These are phyloP conservation scores for Scaptomyza reducta DNA, from an alignment of 2,888 invertebrate genomes.

Conservation along the genomic window DNA sequence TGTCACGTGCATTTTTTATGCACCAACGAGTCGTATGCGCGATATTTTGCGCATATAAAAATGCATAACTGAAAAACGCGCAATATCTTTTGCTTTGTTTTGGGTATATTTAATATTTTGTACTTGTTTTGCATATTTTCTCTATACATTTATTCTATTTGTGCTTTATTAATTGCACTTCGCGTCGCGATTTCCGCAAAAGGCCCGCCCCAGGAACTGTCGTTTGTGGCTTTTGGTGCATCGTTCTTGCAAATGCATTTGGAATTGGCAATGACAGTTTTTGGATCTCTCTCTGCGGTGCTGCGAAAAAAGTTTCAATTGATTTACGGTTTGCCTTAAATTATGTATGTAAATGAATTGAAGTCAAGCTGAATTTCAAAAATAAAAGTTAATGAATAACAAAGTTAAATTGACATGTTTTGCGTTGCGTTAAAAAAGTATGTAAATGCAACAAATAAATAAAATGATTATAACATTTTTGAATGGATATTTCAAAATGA, in stretches of 20 bases:
- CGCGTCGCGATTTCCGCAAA: conserved; percentile 10
- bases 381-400: background rate
- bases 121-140: conserved; percentile 14
- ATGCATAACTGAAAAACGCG: conserved; percentile 23
- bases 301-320: conserved; percentile 23
- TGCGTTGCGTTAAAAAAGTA: background rate
- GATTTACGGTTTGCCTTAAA: conserved; percentile 24
- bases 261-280: conserved; percentile 16
- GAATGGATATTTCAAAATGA: too few relatives aligned
- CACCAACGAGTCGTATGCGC: conserved; percentile 67
- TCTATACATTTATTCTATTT: conserved; percentile 22
- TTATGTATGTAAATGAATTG: conserved; percentile 8
- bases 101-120: conserved; percentile 34
- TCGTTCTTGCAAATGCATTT: conserved; percentile 19
- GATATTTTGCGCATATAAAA: conserved; percentile 48
- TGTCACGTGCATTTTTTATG: conserved; percentile 76
- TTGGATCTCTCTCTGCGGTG: conserved; percentile 1
- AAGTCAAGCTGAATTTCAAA: background rate
- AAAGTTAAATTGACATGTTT: background rate
- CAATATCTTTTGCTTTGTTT: conserved; percentile 25
- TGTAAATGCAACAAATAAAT: too few relatives aligned
- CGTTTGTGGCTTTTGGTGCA: conserved; percentile 12
- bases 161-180: conserved; percentile 49
- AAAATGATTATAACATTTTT: too few relatives aligned
- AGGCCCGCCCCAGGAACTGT: conserved; percentile 2